Evolutionary conservation across 2,797 vertebrate genomes (phyloP).

Genomic region (Chelidonichthys spinosus): DNA sequence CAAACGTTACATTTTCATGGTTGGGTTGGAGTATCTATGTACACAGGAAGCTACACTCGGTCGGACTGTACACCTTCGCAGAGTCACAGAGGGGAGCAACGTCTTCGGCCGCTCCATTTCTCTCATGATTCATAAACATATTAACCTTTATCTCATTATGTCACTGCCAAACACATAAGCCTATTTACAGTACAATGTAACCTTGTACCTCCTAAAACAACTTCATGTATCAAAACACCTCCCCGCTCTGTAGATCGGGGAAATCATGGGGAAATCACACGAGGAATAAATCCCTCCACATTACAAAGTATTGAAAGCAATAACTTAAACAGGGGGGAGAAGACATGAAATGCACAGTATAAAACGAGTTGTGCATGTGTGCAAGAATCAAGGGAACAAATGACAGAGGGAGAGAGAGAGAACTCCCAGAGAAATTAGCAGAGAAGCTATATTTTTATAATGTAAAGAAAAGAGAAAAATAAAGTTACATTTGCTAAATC

Average conservation of each 20-base stretch:
- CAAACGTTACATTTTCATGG: conserved; percentile 79
- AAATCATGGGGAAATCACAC: conserved; percentile 50
- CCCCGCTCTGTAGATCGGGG: conserved; percentile 36
- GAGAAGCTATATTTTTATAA: conserved; percentile 67
- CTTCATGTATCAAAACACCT: conserved; percentile 63
- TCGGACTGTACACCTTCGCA: conserved; percentile 64
- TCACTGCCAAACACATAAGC: conserved; percentile 48
- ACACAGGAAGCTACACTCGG: conserved; percentile 71
- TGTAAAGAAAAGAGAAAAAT: conserved; percentile 48
- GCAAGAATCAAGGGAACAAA: conserved; percentile 46
- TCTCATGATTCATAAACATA: conserved; percentile 36
- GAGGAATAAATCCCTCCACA: conserved; percentile 33
- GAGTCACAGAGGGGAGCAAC: conserved; percentile 60
- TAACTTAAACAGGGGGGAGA: conserved; percentile 47
- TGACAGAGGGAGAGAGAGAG: conserved; percentile 37
- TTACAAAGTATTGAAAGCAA: conserved; percentile 56
- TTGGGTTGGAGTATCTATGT: conserved; percentile 79
- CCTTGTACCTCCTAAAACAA: conserved; percentile 55
- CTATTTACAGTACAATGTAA: conserved; percentile 68
- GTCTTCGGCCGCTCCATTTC: conserved; percentile 39
- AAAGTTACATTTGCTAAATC: conserved; percentile 63
- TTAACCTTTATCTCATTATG: conserved; percentile 31
- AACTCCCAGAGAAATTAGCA: conserved; percentile 62
- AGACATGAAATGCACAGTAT: conserved; percentile 49
- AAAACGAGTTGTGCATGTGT: conserved; percentile 57